Conservation (phyloP, 2,888 invertebrate species). For the Automeris io region DNA sequence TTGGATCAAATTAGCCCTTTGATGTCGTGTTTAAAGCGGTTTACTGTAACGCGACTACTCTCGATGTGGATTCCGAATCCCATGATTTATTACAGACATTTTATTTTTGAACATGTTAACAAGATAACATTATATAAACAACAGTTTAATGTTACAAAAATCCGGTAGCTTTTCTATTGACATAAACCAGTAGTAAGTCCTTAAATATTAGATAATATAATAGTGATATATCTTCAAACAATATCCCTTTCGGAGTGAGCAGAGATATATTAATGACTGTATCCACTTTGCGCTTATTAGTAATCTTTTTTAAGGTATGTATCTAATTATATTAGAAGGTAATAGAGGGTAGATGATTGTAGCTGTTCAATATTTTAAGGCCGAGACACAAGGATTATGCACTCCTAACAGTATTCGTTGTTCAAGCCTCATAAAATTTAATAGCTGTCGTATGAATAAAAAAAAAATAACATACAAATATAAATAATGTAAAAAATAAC, state of each 20-base stretch:
- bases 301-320: constrained; percentile 19
- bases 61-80: constrained; percentile 20
- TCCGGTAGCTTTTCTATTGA: constrained; percentile 36
- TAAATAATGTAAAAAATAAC: neutral
- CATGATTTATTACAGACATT: constrained; percentile 30
- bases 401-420: constrained; percentile 21
- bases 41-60: constrained; percentile 28
- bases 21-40: constrained; percentile 43
- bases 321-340: neutral
- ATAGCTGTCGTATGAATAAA: neutral
- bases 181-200: constrained; percentile 26
- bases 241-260: too few relatives aligned
- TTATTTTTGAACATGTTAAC: constrained; percentile 31
- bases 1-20: constrained; percentile 34
- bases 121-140: constrained; percentile 29
- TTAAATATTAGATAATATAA: too few relatives aligned
- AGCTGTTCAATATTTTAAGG: constrained; percentile 38
- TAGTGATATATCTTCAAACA: too few relatives aligned
- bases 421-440: neutral
- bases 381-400: constrained; percentile 34
- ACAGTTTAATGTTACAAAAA: constrained; percentile 32
- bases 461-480: neutral
- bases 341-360: constrained; percentile 18
- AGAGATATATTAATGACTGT: too few relatives aligned
- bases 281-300: too few relatives aligned